phyloP scores from a whole-genome alignment of 2,113 vertebrate genomes.

The Tor tambroides region DNA sequence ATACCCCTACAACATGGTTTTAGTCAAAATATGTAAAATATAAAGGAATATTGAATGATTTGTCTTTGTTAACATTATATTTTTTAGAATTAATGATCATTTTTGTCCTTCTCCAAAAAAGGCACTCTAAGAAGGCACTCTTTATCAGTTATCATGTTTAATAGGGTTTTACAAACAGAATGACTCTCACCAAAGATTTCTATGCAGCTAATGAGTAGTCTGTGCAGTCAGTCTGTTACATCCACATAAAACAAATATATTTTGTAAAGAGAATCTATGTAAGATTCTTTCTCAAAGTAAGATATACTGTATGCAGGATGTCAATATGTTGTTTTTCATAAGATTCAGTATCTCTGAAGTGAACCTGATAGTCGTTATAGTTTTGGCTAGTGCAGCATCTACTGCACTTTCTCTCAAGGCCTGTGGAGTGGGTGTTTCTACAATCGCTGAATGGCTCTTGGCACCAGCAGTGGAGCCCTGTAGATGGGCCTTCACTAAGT shows the following conservation, averaged over 20 bases:
- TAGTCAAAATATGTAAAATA: no score
- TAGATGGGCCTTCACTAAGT: neutral
- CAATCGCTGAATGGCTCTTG: neutral
- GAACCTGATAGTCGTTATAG: conserved; percentile 1
- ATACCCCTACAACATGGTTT: neutral
- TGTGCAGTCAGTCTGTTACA: neutral
- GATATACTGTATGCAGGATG: neutral
- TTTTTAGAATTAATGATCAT: no score
- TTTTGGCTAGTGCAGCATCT: neutral
- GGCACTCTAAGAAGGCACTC: no score
- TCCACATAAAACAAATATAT: neutral
- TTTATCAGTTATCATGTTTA: no score
- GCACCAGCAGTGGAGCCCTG: conserved; percentile 3
- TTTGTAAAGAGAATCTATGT: neutral
- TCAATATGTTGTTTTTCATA: neutral
- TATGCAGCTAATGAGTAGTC: no score
- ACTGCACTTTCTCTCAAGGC: neutral
- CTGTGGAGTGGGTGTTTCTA: conserved; percentile 30
- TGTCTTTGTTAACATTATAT: no score
- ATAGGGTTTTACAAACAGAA: no score
- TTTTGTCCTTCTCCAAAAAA: no score
- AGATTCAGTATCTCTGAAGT: neutral
- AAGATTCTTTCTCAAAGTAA: neutral
- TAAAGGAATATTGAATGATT: no score
- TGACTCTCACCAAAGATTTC: no score